Evolutionary conservation across 35 echinoderm and acorn worm genomes (phyloP).

Genomic region (Hemicentrotus pulcherrimus): DNA sequence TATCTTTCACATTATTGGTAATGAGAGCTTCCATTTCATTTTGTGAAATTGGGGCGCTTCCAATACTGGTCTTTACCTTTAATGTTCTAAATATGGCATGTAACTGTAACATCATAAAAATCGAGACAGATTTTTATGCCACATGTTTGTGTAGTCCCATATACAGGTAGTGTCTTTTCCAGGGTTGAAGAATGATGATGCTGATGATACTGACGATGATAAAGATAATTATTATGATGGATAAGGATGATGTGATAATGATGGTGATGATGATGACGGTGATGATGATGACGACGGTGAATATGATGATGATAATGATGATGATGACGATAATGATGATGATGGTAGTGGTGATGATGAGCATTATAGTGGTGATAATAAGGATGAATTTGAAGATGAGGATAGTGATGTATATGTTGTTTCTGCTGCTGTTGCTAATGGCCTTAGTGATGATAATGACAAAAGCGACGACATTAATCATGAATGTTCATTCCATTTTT

Average conservation of each 20-base stretch:
- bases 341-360: background rate
- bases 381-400: background rate
- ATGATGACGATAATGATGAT: background rate
- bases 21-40: no score
- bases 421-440: background rate
- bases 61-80: no score
- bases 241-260: background rate
- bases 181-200: background rate
- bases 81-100: no score
- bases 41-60: no score
- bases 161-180: no score
- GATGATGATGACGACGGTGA: background rate
- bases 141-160: no score
- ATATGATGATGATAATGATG: background rate
- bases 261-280: background rate
- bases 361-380: background rate
- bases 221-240: background rate
- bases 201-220: background rate
- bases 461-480: background rate
- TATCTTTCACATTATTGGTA: no score
- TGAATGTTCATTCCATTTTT: background rate
- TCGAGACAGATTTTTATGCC: no score
- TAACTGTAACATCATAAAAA: no score
- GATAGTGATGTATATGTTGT: background rate
- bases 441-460: no score